Conservation (phyloP, 1,140 invertebrate species). For the Ooceraea biroi region DNA sequence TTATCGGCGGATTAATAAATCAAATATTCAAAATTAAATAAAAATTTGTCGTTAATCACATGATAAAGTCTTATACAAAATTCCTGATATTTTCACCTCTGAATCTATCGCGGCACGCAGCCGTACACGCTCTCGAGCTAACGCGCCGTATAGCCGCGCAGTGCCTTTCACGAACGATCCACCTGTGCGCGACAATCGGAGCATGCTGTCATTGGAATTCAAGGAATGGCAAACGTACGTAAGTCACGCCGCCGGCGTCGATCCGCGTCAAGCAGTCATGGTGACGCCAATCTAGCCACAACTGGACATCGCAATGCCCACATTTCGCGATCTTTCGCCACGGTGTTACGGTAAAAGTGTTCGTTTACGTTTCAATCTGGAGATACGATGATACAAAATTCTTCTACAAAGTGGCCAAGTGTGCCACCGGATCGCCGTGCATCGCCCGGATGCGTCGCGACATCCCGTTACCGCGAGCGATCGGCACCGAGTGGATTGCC, state of each 20-base stretch:
- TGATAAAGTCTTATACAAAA: not conserved
- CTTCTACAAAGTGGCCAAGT: no score
- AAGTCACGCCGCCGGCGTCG: slow-evolving; percentile 20
- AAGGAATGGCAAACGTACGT: slow-evolving; percentile 47
- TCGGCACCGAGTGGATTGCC: slow-evolving; percentile 1
- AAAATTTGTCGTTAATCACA: not conserved
- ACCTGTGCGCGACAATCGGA: slow-evolving; percentile 70
- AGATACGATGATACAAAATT: no score
- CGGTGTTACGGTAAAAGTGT: no score
- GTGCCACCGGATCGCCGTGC: not conserved
- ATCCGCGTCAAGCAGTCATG: not conserved
- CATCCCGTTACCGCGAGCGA: no score
- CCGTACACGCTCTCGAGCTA: not conserved
- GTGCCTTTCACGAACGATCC: slow-evolving; percentile 51
- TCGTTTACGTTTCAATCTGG: not conserved
- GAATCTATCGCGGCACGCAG: not conserved
- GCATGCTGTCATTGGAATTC: slow-evolving; percentile 68
- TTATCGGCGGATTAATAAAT: no score
- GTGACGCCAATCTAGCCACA: not conserved
- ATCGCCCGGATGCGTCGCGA: not conserved
- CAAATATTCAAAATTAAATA: no score
- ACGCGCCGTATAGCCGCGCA: not conserved
- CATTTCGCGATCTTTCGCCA: not conserved
- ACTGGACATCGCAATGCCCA: not conserved
- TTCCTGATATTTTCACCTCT: not conserved